Conservation (phyloP, 2,888 invertebrate genomes). For the Dryomyza anilis region DNA sequence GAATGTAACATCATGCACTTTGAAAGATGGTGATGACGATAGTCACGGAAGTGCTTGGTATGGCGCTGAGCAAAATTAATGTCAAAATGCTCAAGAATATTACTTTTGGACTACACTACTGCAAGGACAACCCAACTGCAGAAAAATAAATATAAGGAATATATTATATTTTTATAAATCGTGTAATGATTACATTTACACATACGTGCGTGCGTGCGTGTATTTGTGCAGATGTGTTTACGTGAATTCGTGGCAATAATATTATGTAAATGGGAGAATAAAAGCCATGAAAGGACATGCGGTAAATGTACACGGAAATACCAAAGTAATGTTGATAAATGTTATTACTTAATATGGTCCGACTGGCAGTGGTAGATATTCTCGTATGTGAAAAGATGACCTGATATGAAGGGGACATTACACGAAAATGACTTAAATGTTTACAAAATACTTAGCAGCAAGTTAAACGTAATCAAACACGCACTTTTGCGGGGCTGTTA, state of each 20-base stretch:
- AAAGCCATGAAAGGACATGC: conserved; percentile 25
- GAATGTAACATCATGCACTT: too few relatives aligned
- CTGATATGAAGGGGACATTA: too few relatives aligned
- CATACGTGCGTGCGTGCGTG: conserved; percentile 27
- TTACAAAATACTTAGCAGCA: too few relatives aligned
- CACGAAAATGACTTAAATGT: too few relatives aligned
- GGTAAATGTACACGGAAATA: conserved; percentile 22
- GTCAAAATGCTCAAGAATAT: too few relatives aligned
- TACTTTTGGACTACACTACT: too few relatives aligned
- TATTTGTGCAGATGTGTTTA: conserved; percentile 16
- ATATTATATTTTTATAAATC: conserved; percentile 30
- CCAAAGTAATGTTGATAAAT: conserved; percentile 31
- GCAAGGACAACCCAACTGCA: not conserved
- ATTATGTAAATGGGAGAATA: conserved; percentile 34
- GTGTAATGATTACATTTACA: conserved; percentile 48
- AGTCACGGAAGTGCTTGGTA: conserved; percentile 7
- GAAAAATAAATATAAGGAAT: too few relatives aligned
- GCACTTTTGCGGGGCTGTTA: too few relatives aligned
- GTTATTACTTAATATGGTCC: not conserved
- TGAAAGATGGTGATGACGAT: not conserved
- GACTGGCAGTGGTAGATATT: too few relatives aligned
- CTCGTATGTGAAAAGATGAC: too few relatives aligned
- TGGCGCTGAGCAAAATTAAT: conserved; percentile 1
- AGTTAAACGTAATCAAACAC: not conserved
- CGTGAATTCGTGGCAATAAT: conserved; percentile 31